Evolutionary conservation across 2,797 vertebrate species (phyloP), one percentile per base, ranked within the genome.

Genomic region (Brachyrhaphis roseni): DNA sequence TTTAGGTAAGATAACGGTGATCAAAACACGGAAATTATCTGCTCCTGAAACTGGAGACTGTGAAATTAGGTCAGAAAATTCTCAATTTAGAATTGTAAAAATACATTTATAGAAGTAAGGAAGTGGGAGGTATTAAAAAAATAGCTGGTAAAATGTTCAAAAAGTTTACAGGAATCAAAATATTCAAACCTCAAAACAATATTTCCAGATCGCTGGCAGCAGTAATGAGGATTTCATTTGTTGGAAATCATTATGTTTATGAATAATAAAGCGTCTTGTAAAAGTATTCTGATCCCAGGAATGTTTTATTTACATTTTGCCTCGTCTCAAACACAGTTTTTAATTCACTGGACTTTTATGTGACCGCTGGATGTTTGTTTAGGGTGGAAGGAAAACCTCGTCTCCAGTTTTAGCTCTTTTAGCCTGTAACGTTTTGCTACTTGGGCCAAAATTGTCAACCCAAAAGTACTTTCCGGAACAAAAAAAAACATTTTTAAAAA

Each of bases 31-130:
- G 47, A 51, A 75, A 76, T 84, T 75, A 87, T 89, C 80, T 79
- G 74, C 47, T 47, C 51, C 76, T 83, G 55, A 75, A 80, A 85
- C 57, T 57, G 78, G 62, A 74, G 8, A 47, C 47, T 20, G 34
- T 86, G 83, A 90, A 91, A 91, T 92, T 87, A 88, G 87, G 88
- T 90, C 90, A 88, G 79, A 86, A 90, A 86, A 83, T 43, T 53
- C 86, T 85, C 75, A 3, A 84, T 83, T 90, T 87, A 82, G 85
- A 88, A 81, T n/a, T 71, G 78, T 71, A 82, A 83, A 89, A 85
- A 90, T 81, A 81, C 75, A 88, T 79, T 86, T 51, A 74, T 76
- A 12, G 66, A 80, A 76, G 72, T 86, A 86, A 88, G 83, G 64
- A 88, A 46, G 75, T 71, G 18, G 34, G 74, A 23, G 34, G 10